Base-by-base conservation (phyloP, 23 tunicate species). In the Botrylloides violaceus region DNA sequence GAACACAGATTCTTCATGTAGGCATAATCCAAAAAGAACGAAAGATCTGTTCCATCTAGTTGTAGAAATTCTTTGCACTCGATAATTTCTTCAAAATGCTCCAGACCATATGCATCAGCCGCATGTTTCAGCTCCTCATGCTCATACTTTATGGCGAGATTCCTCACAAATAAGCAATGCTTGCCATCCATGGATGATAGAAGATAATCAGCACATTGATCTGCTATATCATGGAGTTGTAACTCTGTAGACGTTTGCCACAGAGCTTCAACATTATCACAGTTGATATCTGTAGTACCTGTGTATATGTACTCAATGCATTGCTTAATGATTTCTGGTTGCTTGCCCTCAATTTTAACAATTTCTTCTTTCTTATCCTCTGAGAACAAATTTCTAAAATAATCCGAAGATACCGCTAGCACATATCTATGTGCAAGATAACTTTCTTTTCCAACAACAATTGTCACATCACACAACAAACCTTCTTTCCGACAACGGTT, bases 261-360 rank as follows among this genome's bases (percentile, higher is more conserved):
- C 9, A 68, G 30, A 0, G 74, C 26, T 20, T 36, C 19, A 18
- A 68, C 74, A 68, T 68, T 43, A 6, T 68, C 30, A 39, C 37
- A 55, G 20, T 27, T 37, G 9, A 68, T 56, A 9, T 68, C 37
- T 5, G 58, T 36, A 21, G 29, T 28, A 20, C 74, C 74, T 4
- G 74, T 68, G 30, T 68, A 68, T 4, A 68, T 68, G 26, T 32
- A 68, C 32, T 68, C 74, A 30, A 68, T 68, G 47, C 74, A 68
- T 39, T 68, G 74, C 57, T 43, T 43, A 4, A 68, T 36, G 28
- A 43, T 43, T 19, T 68, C 58, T 43, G 74, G 74, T 22, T 1
- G 32, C 0, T 26, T 68, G 74, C 37, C 74, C n/a, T 38, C 58
- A 28, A 68, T 68, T 20, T 35, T 43, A 18, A 68, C 58, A 20